These are phyloP conservation scores for Theonella swinhoei DNA, from an alignment of 37 sponge, comb jelly and placozoan genomes.

Conservation along the genomic window DNA sequence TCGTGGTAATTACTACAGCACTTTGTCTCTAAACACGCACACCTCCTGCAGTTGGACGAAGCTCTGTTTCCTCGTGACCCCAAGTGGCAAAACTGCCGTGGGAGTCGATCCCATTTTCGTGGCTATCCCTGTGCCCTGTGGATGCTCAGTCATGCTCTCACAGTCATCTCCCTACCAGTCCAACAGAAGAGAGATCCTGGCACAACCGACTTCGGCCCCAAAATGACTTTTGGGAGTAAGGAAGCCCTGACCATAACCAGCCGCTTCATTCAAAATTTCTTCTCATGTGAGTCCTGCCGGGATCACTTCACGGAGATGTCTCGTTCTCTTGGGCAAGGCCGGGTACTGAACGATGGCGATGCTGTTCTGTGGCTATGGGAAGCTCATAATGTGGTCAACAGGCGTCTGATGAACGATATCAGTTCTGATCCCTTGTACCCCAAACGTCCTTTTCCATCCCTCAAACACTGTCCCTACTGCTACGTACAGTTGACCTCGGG, in stretches of 20 bases:
- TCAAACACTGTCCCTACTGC: conserved; percentile 74
- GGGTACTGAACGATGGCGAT: conserved; percentile 55
- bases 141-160: conserved; percentile 89
- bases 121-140: conserved; percentile 96
- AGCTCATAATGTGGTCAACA: conserved; percentile 89
- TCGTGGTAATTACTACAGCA: too few relatives aligned
- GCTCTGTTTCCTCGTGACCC: conserved; percentile 53
- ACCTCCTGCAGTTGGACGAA: conserved; percentile 35
- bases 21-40: too few relatives aligned
- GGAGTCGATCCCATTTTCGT: conserved; percentile 71
- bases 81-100: conserved; percentile 78
- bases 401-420: conserved; percentile 46
- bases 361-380: conserved; percentile 95
- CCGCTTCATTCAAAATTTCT: conserved; percentile 81
- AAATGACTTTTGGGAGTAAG: conserved; percentile 4
- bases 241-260: conserved; percentile 49
- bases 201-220: conserved; percentile 15
- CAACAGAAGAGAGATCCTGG: not conserved
- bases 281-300: conserved; percentile 88
- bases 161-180: conserved; percentile 61
- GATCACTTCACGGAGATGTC: conserved; percentile 85
- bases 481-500: conserved; percentile 14
- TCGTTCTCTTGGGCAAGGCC: not conserved
- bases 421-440: conserved; percentile 84
- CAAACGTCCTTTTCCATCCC: conserved; percentile 86